Evolutionary conservation across 2,797 vertebrate genomes (phyloP).

Genomic region (Enteromius trimaculatus): DNA sequence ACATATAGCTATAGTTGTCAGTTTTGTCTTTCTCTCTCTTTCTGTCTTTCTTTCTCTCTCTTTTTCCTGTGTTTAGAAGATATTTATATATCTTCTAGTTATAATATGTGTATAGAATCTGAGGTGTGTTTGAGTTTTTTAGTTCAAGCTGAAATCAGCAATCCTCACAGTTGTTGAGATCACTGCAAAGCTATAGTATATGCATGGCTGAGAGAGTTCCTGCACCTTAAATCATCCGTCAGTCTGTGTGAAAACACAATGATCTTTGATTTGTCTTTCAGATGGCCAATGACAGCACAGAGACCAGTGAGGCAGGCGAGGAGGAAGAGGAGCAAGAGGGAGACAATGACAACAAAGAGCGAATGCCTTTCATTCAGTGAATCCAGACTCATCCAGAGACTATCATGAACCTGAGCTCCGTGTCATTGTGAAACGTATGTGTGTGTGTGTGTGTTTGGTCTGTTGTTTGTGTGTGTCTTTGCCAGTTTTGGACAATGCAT

Average conservation of each 20-base stretch:
- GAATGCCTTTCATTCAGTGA: constrained; percentile 98
- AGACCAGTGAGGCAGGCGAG: constrained; percentile 97
- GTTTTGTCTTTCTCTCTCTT: background rate
- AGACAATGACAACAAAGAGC: constrained; percentile 95
- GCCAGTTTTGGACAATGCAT: constrained; percentile 60
- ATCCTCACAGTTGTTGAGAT: background rate
- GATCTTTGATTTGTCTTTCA: constrained; percentile 67
- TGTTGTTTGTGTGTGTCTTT: constrained; percentile 60
- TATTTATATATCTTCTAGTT: background rate
- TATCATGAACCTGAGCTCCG: constrained; percentile 74
- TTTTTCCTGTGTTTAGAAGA: background rate
- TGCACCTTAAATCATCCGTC: background rate
- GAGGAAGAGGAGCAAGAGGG: constrained; percentile 98
- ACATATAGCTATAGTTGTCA: background rate
- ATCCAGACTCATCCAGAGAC: constrained; percentile 49
- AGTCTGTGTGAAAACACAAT: background rate
- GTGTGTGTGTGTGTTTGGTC: constrained; percentile 62
- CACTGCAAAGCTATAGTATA: background rate
- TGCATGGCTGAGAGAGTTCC: background rate
- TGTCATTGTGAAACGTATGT: constrained; percentile 83
- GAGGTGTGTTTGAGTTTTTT: background rate
- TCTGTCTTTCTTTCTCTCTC: background rate
- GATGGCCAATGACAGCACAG: constrained; percentile 99
- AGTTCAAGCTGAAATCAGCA: background rate
- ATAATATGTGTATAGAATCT: background rate